These are phyloP conservation scores for Thalassophryne amazonica DNA, from an alignment of 2,797 vertebrate species.

Conservation along the genomic window DNA sequence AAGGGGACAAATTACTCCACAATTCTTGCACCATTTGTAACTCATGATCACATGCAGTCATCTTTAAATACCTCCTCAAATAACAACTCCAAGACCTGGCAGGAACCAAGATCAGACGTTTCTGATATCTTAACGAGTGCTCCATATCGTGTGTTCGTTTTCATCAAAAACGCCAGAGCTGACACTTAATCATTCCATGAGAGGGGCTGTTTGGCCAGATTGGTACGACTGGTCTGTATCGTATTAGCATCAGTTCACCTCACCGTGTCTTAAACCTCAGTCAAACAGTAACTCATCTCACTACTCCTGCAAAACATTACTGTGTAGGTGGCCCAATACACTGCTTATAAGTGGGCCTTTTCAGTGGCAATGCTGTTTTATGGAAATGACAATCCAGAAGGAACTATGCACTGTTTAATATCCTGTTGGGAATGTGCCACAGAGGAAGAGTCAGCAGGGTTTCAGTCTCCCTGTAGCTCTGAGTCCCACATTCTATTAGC, in stretches of 20 bases:
- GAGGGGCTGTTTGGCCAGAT: slow-evolving; percentile 4
- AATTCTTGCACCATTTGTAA: slow-evolving; percentile 53
- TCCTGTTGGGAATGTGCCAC: slow-evolving; percentile 54
- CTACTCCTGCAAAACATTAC: slow-evolving; percentile 13
- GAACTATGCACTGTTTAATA: slow-evolving; percentile 48
- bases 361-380: slow-evolving; percentile 40
- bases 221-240: slow-evolving; percentile 37
- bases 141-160: slow-evolving; percentile 39
- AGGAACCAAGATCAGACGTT: slow-evolving; percentile 42
- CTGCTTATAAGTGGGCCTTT: slow-evolving; percentile 28
- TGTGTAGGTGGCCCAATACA: slow-evolving; percentile 44
- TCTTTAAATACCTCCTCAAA: slow-evolving; percentile 58
- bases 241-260: slow-evolving; percentile 52
- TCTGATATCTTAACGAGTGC: slow-evolving; percentile 38
- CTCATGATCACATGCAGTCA: slow-evolving; percentile 60
- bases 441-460: slow-evolving; percentile 20
- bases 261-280: slow-evolving; percentile 26
- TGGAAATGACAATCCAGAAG: slow-evolving; percentile 55
- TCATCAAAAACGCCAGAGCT: slow-evolving; percentile 53
- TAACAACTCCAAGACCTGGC: slow-evolving; percentile 49
- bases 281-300: slow-evolving; percentile 39
- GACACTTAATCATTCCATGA: slow-evolving; percentile 44
- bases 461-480: slow-evolving; percentile 31
- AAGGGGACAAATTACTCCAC: slow-evolving; percentile 66
- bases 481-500: slow-evolving; percentile 19